These are phyloP conservation scores for Tolmerus cingulatus DNA, from an alignment of 2,888 invertebrate species.

Conservation along the genomic window DNA sequence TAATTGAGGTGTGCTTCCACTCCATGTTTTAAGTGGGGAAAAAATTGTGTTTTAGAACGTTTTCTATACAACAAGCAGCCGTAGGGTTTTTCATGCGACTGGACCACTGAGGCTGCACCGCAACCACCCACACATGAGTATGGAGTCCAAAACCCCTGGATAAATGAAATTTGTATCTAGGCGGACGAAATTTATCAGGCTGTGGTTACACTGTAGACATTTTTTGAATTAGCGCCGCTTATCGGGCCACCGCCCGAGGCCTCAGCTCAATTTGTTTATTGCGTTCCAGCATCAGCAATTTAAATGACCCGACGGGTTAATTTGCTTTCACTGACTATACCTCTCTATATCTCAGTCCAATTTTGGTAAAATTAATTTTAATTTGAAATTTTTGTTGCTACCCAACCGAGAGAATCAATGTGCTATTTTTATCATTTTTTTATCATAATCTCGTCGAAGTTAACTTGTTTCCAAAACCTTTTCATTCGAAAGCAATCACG, in stretches of 20 bases:
- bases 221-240: not conserved
- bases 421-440: not conserved
- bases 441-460: not conserved
- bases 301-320: not conserved
- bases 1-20: not conserved
- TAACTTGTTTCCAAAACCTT: not conserved
- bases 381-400: not conserved
- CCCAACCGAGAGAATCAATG: not conserved
- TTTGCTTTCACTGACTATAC: not conserved
- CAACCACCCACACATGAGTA: not conserved
- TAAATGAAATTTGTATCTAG: not conserved
- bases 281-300: not conserved
- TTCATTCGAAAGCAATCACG: not conserved
- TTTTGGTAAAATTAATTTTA: not conserved
- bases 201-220: not conserved
- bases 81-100: not conserved
- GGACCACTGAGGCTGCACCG: not conserved
- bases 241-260: not conserved
- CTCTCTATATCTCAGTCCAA: not conserved
- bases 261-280: not conserved
- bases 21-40: not conserved
- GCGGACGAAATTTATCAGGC: not conserved
- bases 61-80: not conserved
- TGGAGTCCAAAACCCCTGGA: not conserved
- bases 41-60: not conserved